Evolutionary conservation across 2,113 vertebrate genomes (phyloP).

Genomic region (Gallinago jamesoni): DNA sequence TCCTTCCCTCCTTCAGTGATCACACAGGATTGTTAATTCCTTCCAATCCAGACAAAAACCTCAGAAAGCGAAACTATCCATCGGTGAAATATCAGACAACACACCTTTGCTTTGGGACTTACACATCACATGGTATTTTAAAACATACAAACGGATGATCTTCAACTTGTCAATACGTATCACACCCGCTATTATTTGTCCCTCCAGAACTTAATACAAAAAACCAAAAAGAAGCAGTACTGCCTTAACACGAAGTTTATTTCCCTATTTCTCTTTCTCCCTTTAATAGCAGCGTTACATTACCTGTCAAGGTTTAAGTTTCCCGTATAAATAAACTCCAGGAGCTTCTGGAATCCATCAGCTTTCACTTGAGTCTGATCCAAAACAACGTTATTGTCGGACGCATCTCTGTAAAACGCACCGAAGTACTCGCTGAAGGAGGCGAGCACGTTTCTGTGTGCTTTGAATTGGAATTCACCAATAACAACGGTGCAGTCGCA

Average conservation of each 20-base stretch:
- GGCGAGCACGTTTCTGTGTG: conserved; percentile 91
- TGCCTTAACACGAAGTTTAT: not conserved
- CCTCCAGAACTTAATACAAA: not conserved
- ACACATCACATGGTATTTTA: rapidly evolving
- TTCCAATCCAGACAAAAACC: not conserved
- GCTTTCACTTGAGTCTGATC: conserved; percentile 90
- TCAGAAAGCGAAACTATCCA: not conserved
- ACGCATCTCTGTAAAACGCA: conserved; percentile 79
- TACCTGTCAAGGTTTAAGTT: conserved; percentile 93
- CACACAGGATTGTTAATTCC: not conserved
- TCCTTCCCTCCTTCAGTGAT: not conserved
- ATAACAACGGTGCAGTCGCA: conserved; percentile 88
- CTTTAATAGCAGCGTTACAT: not conserved
- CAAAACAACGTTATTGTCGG: conserved; percentile 80
- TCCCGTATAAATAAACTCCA: conserved; percentile 95
- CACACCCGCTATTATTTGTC: not conserved
- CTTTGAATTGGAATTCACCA: conserved; percentile 83
- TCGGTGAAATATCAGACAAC: not conserved
- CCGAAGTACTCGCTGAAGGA: conserved; percentile 95
- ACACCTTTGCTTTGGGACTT: not conserved
- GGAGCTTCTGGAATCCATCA: conserved; percentile 89
- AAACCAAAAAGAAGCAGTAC: not conserved
- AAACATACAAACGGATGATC: not conserved
- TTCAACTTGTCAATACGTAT: not conserved
- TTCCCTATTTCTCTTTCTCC: not conserved